Evolutionary conservation across 1,140 invertebrate genomes (phyloP).

Genomic region (Drosophila gunungcola): DNA sequence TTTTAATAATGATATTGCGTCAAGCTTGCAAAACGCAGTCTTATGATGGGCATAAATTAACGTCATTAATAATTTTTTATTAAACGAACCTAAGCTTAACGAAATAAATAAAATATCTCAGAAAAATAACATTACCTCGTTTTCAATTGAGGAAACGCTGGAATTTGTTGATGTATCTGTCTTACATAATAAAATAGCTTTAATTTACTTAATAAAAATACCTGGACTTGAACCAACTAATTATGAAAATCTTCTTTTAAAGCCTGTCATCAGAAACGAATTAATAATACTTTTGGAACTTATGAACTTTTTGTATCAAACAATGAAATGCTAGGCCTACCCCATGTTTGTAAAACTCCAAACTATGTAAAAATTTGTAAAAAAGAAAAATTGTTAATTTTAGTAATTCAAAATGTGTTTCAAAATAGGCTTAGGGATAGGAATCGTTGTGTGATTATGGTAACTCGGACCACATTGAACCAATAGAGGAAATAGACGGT

Average conservation of each 20-base stretch:
- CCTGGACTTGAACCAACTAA: slow-evolving; percentile 6
- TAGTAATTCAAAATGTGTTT: slow-evolving; percentile 16
- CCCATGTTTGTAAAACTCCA: background rate
- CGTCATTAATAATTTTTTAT: slow-evolving; percentile 16
- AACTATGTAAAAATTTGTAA: slow-evolving; percentile 12
- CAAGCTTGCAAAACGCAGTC: slow-evolving; percentile 6
- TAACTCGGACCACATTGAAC: slow-evolving; percentile 14
- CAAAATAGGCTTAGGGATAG: slow-evolving; percentile 4
- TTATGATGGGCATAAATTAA: slow-evolving; percentile 13
- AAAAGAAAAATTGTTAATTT: slow-evolving; percentile 1
- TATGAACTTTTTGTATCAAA: background rate
- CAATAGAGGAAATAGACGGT: background rate
- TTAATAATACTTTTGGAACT: background rate
- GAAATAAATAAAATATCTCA: slow-evolving; percentile 20
- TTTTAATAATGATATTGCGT: slow-evolving; percentile 5
- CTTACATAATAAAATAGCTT: slow-evolving; percentile 20
- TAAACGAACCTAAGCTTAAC: slow-evolving; percentile 3
- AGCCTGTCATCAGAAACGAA: background rate
- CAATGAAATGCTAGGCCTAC: background rate
- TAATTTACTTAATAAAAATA: slow-evolving; percentile 24
- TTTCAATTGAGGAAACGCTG: slow-evolving; percentile 19
- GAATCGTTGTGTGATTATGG: slow-evolving; percentile 12
- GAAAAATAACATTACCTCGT: slow-evolving; percentile 11
- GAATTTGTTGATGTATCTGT: slow-evolving; percentile 15
- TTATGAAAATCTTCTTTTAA: slow-evolving; percentile 7